A percentile compares a stretch with the other conserved stretches of the same genome.
Conservation (phyloP, 2,888 invertebrate genomes). For the Eupithecia insigniata region DNA sequence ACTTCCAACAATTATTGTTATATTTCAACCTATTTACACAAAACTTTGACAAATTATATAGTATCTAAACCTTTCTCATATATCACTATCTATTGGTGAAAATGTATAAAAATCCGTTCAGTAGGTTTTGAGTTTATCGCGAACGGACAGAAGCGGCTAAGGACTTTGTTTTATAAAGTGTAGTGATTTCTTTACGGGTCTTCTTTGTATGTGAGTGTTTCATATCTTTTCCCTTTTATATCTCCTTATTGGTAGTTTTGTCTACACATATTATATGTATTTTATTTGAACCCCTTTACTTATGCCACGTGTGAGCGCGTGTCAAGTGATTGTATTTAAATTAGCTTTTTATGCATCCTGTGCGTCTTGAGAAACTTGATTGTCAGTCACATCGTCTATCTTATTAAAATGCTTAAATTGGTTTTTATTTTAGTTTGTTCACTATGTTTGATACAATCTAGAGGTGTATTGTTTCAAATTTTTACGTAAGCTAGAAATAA, state of each 20-base stretch:
- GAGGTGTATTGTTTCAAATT: not conserved
- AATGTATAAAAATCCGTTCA: too few species aligned
- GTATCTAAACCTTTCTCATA: too few species aligned
- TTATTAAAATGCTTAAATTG: slow-evolving; percentile 16
- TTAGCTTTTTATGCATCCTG: slow-evolving; percentile 51
- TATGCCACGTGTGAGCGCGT: slow-evolving; percentile 29
- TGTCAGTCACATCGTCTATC: slow-evolving; percentile 14
- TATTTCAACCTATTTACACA: too few species aligned
- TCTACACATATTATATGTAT: too few species aligned
- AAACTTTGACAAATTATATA: too few species aligned
- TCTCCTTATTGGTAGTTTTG: not conserved
- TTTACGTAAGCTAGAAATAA: not conserved
- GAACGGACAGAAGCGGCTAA: too few species aligned
- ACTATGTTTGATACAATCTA: not conserved
- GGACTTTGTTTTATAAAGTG: too few species aligned
- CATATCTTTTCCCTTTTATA: not conserved
- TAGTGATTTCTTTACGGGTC: not conserved
- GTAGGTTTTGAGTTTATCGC: too few species aligned
- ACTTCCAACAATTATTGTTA: too few species aligned
- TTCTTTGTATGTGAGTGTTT: not conserved
- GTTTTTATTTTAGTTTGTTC: not conserved
- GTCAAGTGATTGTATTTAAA: slow-evolving; percentile 53
- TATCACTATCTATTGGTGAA: too few species aligned
- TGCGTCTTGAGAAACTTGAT: slow-evolving; percentile 29
- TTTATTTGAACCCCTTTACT: slow-evolving; percentile 6